phyloP scores from a whole-genome alignment of 2,888 invertebrate genomes.

The Sialis fuliginosa region DNA sequence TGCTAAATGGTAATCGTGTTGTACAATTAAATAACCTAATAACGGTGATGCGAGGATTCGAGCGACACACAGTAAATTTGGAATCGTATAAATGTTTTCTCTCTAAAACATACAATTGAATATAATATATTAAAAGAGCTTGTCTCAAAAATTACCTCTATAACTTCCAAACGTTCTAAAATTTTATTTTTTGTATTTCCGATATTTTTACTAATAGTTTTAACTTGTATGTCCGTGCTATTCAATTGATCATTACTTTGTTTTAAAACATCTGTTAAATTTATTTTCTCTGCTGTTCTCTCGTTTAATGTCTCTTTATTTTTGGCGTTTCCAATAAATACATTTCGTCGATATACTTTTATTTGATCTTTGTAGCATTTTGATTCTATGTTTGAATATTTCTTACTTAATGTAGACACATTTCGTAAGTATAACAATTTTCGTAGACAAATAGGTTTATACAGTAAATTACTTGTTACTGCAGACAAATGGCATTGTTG shows the following conservation, averaged over 20 bases:
- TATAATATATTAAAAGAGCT: too few relatives aligned
- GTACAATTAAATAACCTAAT: conserved; percentile 74
- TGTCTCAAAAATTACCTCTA: conserved; percentile 52
- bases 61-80: conserved; percentile 74
- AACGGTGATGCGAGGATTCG: conserved; percentile 77
- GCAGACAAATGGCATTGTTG: too few relatives aligned
- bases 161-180: conserved; percentile 44
- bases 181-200: conserved; percentile 52
- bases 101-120: conserved; percentile 33
- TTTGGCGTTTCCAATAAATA: neutral
- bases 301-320: conserved; percentile 1
- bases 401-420: neutral
- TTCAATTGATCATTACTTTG: conserved; percentile 42
- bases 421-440: neutral
- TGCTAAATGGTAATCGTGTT: conserved; percentile 63
- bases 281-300: conserved; percentile 22
- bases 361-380: neutral
- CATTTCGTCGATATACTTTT: neutral
- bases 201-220: conserved; percentile 48
- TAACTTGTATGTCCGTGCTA: conserved; percentile 39
- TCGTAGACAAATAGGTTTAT: neutral
- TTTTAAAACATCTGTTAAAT: conserved; percentile 37
- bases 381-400: neutral
- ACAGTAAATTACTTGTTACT: neutral
- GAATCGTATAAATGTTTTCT: conserved; percentile 86